Conservation (phyloP, 2,113 vertebrate species). For the Dolichallabes microphthalmus region DNA sequence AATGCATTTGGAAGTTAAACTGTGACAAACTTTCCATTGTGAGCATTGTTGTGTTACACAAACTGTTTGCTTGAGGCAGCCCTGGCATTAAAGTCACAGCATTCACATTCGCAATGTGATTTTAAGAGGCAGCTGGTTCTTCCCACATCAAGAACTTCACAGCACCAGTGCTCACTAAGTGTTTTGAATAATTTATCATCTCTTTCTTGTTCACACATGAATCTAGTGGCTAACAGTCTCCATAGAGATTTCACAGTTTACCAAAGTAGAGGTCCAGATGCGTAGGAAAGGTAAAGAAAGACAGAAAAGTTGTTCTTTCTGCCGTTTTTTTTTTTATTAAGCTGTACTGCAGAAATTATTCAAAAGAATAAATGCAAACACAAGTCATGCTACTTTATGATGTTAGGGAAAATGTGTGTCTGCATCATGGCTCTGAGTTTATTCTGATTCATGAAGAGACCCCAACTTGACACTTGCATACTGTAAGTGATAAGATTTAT, state of each 20-base stretch:
- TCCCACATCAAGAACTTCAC: slow-evolving; percentile 1
- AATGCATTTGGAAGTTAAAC: slow-evolving; percentile 34
- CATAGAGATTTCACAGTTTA: slow-evolving; percentile 5
- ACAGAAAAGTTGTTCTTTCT: not conserved
- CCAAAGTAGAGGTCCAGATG: not conserved
- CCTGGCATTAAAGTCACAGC: not conserved
- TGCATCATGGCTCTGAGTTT: not conserved
- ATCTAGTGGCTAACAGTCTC: slow-evolving; percentile 12
- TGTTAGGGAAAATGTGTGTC: not conserved
- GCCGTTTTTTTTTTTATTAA: not conserved
- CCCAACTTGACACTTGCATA: not conserved
- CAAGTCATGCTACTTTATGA: not conserved
- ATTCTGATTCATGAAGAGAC: not conserved
- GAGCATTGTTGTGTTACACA: slow-evolving; percentile 30
- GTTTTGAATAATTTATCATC: slow-evolving; percentile 58
- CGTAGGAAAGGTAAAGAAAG: not conserved
- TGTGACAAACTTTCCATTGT: slow-evolving; percentile 43
- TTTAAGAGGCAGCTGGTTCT: slow-evolving; percentile 16
- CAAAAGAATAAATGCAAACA: not conserved
- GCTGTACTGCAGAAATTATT: slow-evolving; percentile 6
- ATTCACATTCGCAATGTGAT: slow-evolving; percentile 18
- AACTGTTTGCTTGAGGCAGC: not conserved
- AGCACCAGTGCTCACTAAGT: slow-evolving; percentile 22
- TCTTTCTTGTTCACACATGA: slow-evolving; percentile 29
- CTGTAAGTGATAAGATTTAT: slow-evolving; percentile 1